A percentile compares a stretch with the other conserved stretches of the same genome.
Evolutionary conservation across 2,888 invertebrate species (phyloP).

Genomic region (Diarsia brunnea): DNA sequence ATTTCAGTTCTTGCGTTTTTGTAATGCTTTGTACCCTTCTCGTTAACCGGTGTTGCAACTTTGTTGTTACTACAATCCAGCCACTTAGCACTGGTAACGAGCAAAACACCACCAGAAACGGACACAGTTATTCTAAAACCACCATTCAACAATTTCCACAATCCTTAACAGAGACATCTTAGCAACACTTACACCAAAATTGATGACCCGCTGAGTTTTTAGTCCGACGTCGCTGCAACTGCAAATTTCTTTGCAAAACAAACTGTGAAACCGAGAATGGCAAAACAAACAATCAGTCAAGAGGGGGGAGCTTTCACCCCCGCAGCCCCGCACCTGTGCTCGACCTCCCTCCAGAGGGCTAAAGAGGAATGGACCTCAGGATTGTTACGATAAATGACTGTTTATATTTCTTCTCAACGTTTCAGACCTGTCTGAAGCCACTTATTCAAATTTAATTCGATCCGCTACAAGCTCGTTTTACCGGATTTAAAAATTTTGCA

Average conservation of each 20-base stretch:
- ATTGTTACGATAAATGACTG: conserved; percentile 86
- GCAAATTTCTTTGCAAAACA: conserved; percentile 79
- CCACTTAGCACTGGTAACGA: conserved; percentile 31
- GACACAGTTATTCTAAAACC: conserved; percentile 22
- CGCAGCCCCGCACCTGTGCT: conserved; percentile 79
- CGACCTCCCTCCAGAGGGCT: conserved; percentile 66
- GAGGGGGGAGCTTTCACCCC: conserved; percentile 67
- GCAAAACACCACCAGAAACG: conserved; percentile 30
- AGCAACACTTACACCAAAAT: conserved; percentile 62
- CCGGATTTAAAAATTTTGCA: conserved; percentile 67
- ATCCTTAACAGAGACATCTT: conserved; percentile 59
- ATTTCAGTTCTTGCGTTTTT: not conserved
- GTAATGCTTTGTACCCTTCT: not conserved
- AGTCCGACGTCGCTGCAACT: conserved; percentile 73
- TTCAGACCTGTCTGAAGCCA: conserved; percentile 78
- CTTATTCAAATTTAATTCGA: conserved; percentile 84
- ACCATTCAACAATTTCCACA: conserved; percentile 37
- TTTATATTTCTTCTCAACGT: conserved; percentile 83
- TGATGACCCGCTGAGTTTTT: conserved; percentile 67
- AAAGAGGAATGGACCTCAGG: conserved; percentile 77
- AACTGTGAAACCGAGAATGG: conserved; percentile 72
- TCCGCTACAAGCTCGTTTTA: conserved; percentile 64
- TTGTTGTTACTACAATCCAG: conserved; percentile 24
- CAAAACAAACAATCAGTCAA: conserved; percentile 87
- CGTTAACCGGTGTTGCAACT: not conserved